Conservation (phyloP, 2,888 invertebrate genomes). For the Nasonia oneida region DNA sequence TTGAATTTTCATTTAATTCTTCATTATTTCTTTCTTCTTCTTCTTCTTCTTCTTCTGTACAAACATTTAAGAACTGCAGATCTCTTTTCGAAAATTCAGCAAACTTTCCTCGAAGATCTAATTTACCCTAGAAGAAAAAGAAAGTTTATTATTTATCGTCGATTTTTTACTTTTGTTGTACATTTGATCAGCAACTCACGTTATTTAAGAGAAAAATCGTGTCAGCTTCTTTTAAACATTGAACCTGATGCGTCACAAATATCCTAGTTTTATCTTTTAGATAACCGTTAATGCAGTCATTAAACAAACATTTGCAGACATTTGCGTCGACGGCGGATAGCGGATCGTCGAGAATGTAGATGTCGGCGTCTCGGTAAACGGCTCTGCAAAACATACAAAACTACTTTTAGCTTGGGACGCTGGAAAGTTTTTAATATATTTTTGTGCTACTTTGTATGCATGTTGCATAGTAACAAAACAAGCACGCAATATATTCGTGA, state of each 20-base stretch:
- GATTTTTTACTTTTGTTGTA: neutral
- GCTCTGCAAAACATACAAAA: slow-evolving; percentile 79
- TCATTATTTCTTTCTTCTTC: slow-evolving; percentile 67
- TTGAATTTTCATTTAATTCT: slow-evolving; percentile 71
- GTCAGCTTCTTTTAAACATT: slow-evolving; percentile 85
- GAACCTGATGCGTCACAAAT: slow-evolving; percentile 92
- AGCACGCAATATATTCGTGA: neutral
- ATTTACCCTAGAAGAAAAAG: slow-evolving; percentile 80
- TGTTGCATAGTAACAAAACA: neutral
- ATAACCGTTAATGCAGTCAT: slow-evolving; percentile 85
- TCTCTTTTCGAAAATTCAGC: slow-evolving; percentile 81
- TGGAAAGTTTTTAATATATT: neutral
- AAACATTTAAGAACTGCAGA: slow-evolving; percentile 80
- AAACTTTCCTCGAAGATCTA: slow-evolving; percentile 82
- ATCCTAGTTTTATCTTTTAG: slow-evolving; percentile 85
- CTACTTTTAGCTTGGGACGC: neutral
- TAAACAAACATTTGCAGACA: slow-evolving; percentile 87
- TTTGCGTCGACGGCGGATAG: slow-evolving; percentile 89
- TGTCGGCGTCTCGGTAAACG: slow-evolving; percentile 87
- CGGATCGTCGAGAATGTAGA: slow-evolving; percentile 90
- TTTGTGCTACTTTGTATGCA: neutral
- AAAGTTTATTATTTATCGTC: neutral
- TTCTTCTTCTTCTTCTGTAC: slow-evolving; percentile 74
- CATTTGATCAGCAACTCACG: slow-evolving; percentile 79
- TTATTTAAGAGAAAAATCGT: slow-evolving; percentile 84